These are phyloP conservation scores for Pantelozetes paolii DNA, from an alignment of 2,888 invertebrate species.

Conservation along the genomic window DNA sequence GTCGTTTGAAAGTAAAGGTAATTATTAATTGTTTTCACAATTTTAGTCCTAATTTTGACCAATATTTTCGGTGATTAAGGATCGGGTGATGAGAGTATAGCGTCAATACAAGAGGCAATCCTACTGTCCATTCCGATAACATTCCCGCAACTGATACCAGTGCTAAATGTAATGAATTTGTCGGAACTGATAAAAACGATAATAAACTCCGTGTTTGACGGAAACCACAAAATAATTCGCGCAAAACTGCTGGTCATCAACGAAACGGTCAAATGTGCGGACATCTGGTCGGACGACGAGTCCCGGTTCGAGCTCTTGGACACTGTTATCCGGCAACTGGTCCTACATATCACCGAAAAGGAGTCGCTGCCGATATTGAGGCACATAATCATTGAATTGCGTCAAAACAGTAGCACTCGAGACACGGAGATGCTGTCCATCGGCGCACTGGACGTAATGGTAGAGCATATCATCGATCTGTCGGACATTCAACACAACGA, in stretches of 20 bases:
- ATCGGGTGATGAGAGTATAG: conserved; percentile 8
- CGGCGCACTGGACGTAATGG: conserved; percentile 44
- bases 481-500: conserved; percentile 5
- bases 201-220: conserved; percentile 31
- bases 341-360: conserved; percentile 74
- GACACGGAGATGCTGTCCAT: conserved; percentile 47
- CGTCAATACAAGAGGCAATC: conserved; percentile 30
- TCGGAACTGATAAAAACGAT: conserved; percentile 74
- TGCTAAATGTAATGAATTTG: conserved; percentile 63
- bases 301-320: conserved; percentile 76
- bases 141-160: conserved; percentile 60
- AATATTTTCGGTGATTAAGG: not conserved
- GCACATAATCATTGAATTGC: conserved; percentile 68
- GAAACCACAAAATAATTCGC: conserved; percentile 36
- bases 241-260: conserved; percentile 78
- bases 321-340: conserved; percentile 77
- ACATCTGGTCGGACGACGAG: conserved; percentile 72
- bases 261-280: conserved; percentile 68
- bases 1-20: conserved; percentile 35
- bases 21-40: not conserved
- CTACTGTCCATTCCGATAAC: conserved; percentile 6
- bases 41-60: not conserved
- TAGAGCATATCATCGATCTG: conserved; percentile 42
- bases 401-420: conserved; percentile 23
- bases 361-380: conserved; percentile 81